phyloP scores from a whole-genome alignment of 2,888 invertebrate species.

The Cheilosia urbana region DNA sequence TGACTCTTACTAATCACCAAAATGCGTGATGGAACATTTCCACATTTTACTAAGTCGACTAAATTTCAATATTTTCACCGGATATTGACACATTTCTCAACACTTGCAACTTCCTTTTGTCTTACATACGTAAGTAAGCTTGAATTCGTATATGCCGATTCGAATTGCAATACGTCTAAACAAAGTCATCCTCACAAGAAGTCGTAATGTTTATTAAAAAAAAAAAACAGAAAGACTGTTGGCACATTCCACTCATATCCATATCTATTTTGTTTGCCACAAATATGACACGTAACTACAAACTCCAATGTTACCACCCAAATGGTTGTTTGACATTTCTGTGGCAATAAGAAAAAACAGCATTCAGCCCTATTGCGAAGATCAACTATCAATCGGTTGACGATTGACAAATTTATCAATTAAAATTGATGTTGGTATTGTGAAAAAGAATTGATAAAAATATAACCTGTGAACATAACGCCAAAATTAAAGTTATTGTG shows the following conservation, averaged over 20 bases:
- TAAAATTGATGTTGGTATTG: too few relatives aligned
- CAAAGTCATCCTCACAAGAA: neutral
- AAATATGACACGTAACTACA: too few relatives aligned
- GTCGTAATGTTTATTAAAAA: neutral
- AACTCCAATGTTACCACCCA: too few relatives aligned
- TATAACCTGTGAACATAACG: too few relatives aligned
- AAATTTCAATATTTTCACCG: constrained; percentile 3
- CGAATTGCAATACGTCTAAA: constrained; percentile 2
- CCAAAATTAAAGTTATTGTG: too few relatives aligned
- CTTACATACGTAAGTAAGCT: neutral
- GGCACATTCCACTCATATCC: neutral
- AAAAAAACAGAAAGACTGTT: neutral
- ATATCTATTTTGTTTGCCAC: too few relatives aligned
- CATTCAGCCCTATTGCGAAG: too few relatives aligned
- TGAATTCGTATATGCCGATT: neutral
- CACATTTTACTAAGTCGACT: neutral
- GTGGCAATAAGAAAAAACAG: too few relatives aligned
- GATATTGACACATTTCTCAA: constrained; percentile 15
- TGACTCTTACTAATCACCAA: neutral
- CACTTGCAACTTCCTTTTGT: neutral
- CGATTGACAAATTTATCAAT: too few relatives aligned
- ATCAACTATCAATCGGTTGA: too few relatives aligned
- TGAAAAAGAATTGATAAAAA: too few relatives aligned
- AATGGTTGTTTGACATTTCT: too few relatives aligned
- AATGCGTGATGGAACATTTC: neutral